Base-by-base conservation (phyloP, 2,797 vertebrate species). In the Balearica regulorum region DNA sequence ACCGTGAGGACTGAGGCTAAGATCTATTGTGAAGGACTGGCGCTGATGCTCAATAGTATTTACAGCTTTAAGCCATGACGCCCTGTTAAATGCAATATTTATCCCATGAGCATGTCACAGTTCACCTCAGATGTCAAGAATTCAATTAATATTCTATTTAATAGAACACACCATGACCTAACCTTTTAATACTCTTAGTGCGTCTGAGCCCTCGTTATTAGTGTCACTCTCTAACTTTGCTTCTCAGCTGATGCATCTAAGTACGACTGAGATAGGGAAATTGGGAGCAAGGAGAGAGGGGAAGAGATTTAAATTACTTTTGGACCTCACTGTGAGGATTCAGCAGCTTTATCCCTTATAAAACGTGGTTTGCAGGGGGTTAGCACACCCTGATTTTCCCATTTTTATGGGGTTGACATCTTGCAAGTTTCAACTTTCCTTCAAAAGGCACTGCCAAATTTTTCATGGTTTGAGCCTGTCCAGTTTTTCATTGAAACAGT, bases 141-240 rank as follows among this genome's bases (percentile, higher is more conserved):
- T 96, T 96, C 95, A 95, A 94, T 96, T 96, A 96, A 96, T 92
- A 95, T 62, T 94, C 93, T 91, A 62, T 95, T 96, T 96, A 94
- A 93, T 71, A 85, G 96, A 89, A 69, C 93, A 94, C 93, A 93
- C 83, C 57, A 17, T 94, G 96, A 93, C 93, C 95, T 94, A 94
- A 92, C 91, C 95, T 95, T 96, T 95, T 93, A 92, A 72, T 97
- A 92, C 90, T 61, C 37, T 94, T 90, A 96, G 91, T 83, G 64
- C 0, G 43, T 93, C 94, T 96, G 85, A 93, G 89, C 89, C 37
- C 68, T 93, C 93, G 62, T 64, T 95, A 87, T 90, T 95, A 89
- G 80, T 92, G 93, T 96, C 95, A 89, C 81, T 51, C 94, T 64
- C 83, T 64, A 89, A 97, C 94, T 96, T 94, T 93, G 68, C 78